Percentiles rank a stretch among this genome's conserved stretches.
Conservation (phyloP, 2,797 vertebrate genomes). For the Pyrocephalus nanus region DNA sequence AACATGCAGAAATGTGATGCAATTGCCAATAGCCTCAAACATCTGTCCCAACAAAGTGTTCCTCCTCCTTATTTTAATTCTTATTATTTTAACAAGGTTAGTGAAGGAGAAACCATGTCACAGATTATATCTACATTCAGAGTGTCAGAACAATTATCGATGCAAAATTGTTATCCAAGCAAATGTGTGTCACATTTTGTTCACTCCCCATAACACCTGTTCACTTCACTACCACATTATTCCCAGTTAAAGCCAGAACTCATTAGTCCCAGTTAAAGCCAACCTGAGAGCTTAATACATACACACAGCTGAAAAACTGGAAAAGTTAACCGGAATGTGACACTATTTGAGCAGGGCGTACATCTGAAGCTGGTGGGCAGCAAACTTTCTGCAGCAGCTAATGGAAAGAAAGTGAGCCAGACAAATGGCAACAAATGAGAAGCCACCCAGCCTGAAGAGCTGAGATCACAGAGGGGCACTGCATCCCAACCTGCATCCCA, state of each 20-base stretch:
- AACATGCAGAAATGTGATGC: slow-evolving; percentile 65
- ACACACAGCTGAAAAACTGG: neutral
- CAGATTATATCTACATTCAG: slow-evolving; percentile 64
- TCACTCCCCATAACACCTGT: slow-evolving; percentile 57
- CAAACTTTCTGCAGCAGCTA: neutral
- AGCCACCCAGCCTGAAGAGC: neutral
- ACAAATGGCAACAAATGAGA: neutral
- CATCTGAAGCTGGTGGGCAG: neutral
- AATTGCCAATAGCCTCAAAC: slow-evolving; percentile 70
- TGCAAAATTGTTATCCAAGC: slow-evolving; percentile 49
- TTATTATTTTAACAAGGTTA: slow-evolving; percentile 71
- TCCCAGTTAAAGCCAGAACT: slow-evolving; percentile 43
- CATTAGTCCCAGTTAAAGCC: slow-evolving; percentile 44
- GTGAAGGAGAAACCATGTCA: slow-evolving; percentile 66
- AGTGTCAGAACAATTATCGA: slow-evolving; percentile 62
- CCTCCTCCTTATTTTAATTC: slow-evolving; percentile 65
- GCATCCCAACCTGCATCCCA: neutral
- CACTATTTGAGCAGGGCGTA: neutral
- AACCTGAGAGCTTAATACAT: neutral
- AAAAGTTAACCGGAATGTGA: neutral
- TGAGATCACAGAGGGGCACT: neutral
- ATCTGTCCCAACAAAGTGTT: slow-evolving; percentile 65
- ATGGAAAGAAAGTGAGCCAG: neutral
- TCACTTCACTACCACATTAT: slow-evolving; percentile 6
- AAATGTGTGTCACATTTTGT: slow-evolving; percentile 40